Evolutionary conservation across 1,140 invertebrate genomes (phyloP), one percentile per base, ranked within the genome.

Genomic region (Drosophila mojavensis): DNA sequence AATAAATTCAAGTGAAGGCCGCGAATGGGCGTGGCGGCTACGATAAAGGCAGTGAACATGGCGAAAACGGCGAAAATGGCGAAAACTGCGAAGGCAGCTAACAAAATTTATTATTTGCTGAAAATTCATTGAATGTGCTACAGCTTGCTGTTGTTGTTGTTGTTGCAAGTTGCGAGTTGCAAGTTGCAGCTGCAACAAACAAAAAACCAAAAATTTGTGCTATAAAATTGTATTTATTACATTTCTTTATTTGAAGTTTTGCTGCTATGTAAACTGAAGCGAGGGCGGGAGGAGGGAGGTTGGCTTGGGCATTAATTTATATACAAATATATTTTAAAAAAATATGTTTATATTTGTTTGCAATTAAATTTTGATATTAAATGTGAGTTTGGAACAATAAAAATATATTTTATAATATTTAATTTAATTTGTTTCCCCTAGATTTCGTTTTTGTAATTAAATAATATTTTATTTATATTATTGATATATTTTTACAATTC

Each of bases 171-270:
- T 15, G 59, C 50, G 15, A 36, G 6, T 51, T 17, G 43, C 43
- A 45, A 47, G n/a, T 4, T 47, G 63, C 63, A 78, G 59, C 66
- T 67, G 65, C 79, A 75, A 55, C 47, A 62, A 60, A 59, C 56
- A 58, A 58, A 58, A 39, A 39, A 2, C 56, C 56, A 17, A 69
- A 71, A 82, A 83, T 67, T 66, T 82, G 63, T 67, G 80, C 80
- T 63, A 83, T 83, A 83, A 83, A 83, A 79, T 64, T 75, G 80
- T 83, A 83, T 83, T 83, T 83, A 83, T 83, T 83, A 66, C 80
- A 69, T 83, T 83, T 79, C 75, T 82, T 67, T 58, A 50, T 58
- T 39, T 79, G 61, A 78, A 82, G 64, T 79, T 79, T 75, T 71
- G 33, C 71, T 59, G 75, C 77, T 69, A 79, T 71, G 75, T 65